phyloP scores from a whole-genome alignment of 2,888 invertebrate species.

The Drosophila kuntzei region DNA sequence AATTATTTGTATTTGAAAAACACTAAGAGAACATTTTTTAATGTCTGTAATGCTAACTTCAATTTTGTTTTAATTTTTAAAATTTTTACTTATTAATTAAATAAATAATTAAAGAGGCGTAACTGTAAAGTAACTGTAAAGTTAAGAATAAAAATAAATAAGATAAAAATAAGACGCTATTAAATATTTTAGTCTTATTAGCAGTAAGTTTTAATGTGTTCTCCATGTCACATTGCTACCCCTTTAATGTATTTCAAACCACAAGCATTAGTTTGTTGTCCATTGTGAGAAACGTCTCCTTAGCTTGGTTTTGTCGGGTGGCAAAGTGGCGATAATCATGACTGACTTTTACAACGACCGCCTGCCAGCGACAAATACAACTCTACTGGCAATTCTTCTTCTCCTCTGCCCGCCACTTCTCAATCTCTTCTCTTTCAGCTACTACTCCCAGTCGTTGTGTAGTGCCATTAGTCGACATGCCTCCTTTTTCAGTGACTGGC shows the following conservation, averaged over 20 bases:
- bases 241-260: background rate
- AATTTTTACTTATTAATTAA: too few relatives aligned
- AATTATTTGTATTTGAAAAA: too few relatives aligned
- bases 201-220: background rate
- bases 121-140: too few relatives aligned
- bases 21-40: too few relatives aligned
- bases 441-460: conserved; percentile 7
- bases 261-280: conserved; percentile 10
- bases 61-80: too few relatives aligned
- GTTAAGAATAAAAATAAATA: too few relatives aligned
- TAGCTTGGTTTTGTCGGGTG: conserved; percentile 28
- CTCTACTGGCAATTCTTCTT: conserved; percentile 2
- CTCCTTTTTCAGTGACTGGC: conserved; percentile 48
- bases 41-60: too few relatives aligned
- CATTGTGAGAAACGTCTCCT: conserved; percentile 4
- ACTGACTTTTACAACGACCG: conserved; percentile 76
- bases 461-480: conserved; percentile 25
- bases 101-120: too few relatives aligned
- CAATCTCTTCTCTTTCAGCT: background rate
- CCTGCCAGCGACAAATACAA: conserved; percentile 47
- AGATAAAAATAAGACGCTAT: too few relatives aligned
- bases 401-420: background rate
- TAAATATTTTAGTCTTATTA: background rate
- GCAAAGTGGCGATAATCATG: conserved; percentile 80
- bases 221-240: background rate